phyloP scores from a whole-genome alignment of 2,888 invertebrate genomes.

The Caenorhabditis drosophilae region DNA sequence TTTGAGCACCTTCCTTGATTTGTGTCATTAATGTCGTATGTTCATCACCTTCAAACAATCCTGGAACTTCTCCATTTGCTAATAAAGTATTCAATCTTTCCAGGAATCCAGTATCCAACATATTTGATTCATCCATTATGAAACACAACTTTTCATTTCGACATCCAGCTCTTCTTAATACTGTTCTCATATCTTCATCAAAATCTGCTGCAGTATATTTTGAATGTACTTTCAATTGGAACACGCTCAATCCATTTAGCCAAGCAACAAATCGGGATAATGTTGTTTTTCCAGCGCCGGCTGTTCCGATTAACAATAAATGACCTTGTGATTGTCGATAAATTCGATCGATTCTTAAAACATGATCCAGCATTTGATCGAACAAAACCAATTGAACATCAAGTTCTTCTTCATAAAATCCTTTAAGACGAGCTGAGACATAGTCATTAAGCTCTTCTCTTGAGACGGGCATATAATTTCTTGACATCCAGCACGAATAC shows the following conservation, averaged over 20 bases:
- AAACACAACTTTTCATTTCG: constrained; percentile 95
- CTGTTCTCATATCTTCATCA: constrained; percentile 89
- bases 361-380: constrained; percentile 98
- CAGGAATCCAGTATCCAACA: constrained; percentile 92
- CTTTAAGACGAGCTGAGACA: constrained; percentile 91
- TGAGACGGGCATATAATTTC: constrained; percentile 94
- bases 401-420: constrained; percentile 98
- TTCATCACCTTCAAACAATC: constrained; percentile 81
- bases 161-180: constrained; percentile 74
- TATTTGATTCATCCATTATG: constrained; percentile 96
- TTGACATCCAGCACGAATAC: constrained; percentile 98
- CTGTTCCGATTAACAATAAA: constrained; percentile 93
- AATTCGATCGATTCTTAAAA: constrained; percentile 95
- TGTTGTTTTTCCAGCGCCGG: constrained; percentile 98
- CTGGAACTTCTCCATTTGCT: constrained; percentile 88
- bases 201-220: constrained; percentile 98
- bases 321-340: constrained; percentile 90
- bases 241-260: constrained; percentile 98
- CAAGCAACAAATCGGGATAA: constrained; percentile 98
- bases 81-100: constrained; percentile 98
- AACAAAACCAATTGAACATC: constrained; percentile 97
- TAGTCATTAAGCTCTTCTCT: constrained; percentile 93
- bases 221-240: constrained; percentile 85
- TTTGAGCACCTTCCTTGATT: constrained; percentile 97
- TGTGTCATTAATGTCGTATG: constrained; percentile 99